phyloP scores from a whole-genome alignment of 2,797 vertebrate genomes.

The Microtus californicus region DNA sequence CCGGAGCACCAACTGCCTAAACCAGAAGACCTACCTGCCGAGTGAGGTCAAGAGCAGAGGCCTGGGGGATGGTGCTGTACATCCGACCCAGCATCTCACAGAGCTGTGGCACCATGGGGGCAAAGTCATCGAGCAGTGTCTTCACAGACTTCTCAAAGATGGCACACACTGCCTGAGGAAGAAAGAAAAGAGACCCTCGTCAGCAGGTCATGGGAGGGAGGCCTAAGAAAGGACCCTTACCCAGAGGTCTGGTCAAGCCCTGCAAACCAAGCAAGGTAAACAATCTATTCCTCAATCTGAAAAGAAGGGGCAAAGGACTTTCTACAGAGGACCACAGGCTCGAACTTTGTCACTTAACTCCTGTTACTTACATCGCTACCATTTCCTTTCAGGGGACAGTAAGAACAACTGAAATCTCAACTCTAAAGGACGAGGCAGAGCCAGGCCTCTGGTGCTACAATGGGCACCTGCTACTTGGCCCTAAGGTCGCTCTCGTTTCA shows the following conservation, averaged over 20 bases:
- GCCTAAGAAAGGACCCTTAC: neutral
- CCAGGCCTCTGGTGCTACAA: constrained; percentile 37
- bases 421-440: neutral
- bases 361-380: neutral
- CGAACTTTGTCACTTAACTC: neutral
- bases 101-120: constrained; percentile 98
- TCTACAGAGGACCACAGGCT: constrained; percentile 13
- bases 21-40: constrained; percentile 91
- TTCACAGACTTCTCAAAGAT: constrained; percentile 99
- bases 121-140: constrained; percentile 98
- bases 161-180: constrained; percentile 95
- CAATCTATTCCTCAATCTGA: constrained; percentile 31
- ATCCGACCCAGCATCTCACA: constrained; percentile 99
- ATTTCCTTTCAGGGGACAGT: constrained; percentile 40
- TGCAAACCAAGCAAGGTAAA: constrained; percentile 2
- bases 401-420: constrained; percentile 10
- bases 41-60: constrained; percentile 97
- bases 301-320: constrained; percentile 43
- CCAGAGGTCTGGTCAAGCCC: constrained; percentile 7
- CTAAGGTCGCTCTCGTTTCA: neutral
- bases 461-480: neutral
- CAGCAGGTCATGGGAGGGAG: neutral
- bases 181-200: constrained; percentile 23
- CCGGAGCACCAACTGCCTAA: neutral
- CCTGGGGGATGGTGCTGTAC: constrained; percentile 99